These are phyloP conservation scores for Piaya cayana DNA, from an alignment of 2,113 vertebrate genomes.

Conservation along the genomic window DNA sequence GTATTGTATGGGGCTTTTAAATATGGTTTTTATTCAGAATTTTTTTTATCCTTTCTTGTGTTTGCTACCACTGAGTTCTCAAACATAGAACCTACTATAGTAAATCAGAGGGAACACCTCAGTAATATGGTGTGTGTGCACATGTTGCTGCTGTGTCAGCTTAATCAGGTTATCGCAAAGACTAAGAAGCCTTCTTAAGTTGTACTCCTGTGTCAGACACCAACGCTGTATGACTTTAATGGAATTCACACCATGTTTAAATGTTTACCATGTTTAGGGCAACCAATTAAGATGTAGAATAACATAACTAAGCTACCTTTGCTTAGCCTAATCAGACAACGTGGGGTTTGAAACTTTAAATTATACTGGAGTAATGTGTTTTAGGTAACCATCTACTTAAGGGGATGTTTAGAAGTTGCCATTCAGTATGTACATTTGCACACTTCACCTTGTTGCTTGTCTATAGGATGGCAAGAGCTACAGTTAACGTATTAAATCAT, in stretches of 20 bases:
- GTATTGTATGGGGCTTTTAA: background rate
- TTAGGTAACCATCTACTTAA: background rate
- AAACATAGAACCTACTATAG: accelerated
- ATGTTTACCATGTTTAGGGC: background rate
- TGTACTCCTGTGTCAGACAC: background rate
- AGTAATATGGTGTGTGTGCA: background rate
- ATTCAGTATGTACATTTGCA: background rate
- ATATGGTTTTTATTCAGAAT: background rate
- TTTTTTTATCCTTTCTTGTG: background rate
- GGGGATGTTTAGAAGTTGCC: background rate
- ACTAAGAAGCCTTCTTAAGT: background rate
- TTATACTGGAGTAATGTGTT: background rate
- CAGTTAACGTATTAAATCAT: background rate
- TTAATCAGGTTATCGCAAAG: background rate
- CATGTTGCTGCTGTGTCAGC: background rate
- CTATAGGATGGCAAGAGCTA: background rate
- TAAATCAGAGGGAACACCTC: background rate
- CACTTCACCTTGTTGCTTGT: background rate
- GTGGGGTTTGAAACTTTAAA: background rate
- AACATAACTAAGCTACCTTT: background rate
- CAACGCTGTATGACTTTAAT: background rate
- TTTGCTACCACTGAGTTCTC: background rate
- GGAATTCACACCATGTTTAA: background rate
- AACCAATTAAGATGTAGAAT: background rate
- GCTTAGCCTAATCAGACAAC: background rate